Evolutionary conservation across 2,888 invertebrate species (phyloP), one percentile per base, ranked within the genome.

Genomic region (Sarcophaga subvicina): DNA sequence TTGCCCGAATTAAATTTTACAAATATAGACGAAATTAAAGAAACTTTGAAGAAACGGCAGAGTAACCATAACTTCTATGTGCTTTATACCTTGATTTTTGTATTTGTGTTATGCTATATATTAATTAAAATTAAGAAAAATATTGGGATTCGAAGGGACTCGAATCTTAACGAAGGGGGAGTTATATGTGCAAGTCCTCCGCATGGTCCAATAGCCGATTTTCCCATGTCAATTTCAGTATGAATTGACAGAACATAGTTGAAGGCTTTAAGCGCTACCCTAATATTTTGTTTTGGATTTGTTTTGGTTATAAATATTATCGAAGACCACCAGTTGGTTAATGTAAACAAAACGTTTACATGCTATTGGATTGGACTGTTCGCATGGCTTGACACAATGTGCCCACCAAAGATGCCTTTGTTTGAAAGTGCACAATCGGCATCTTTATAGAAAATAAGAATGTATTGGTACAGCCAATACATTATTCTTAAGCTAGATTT

Each of bases 101-200:
- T n/a, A n/a, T n/a, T n/a, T n/a, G n/a, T n/a, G n/a, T n/a, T n/a
- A n/a, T n/a, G n/a, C n/a, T n/a, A n/a, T n/a, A n/a, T n/a, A n/a
- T n/a, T n/a, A n/a, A n/a, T n/a, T n/a, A n/a, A n/a, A n/a, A n/a
- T n/a, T n/a, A n/a, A n/a, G n/a, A n/a, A n/a, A n/a, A n/a, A n/a
- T n/a, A n/a, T n/a, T n/a, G n/a, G n/a, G n/a, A n/a, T n/a, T n/a
- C n/a, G n/a, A n/a, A n/a, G n/a, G n/a, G n/a, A n/a, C n/a, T n/a
- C n/a, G 75, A 75, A 64, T 75, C 75, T 75, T 75, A 75, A 75
- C 64, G 64, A n/a, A 14, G 64, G 75, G 63, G 75, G 60, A 62
- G 62, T 73, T 73, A 69, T 59, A 59, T 59, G 5, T 59, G 59
- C 59, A 5, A 5, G 17, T 59, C 59, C 59, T 59, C 59, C 59